These are phyloP conservation scores for Nebria salina DNA, from an alignment of 2,888 invertebrate genomes.

Conservation along the genomic window DNA sequence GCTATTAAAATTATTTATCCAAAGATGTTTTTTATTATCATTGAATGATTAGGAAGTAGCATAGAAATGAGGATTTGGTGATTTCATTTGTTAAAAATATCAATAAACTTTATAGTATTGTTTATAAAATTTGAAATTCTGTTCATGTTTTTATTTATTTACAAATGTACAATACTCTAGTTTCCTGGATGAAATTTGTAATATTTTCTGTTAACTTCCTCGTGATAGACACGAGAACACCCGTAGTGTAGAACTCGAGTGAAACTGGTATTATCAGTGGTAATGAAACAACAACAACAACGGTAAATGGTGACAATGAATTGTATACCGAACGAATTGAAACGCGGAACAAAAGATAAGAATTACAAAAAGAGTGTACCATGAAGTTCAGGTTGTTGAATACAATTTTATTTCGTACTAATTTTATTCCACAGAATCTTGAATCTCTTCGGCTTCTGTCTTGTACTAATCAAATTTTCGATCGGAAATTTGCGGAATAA, in stretches of 20 bases:
- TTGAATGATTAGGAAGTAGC: too few species aligned
- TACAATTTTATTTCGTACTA: constrained; percentile 9
- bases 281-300: constrained; percentile 15
- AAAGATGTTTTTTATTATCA: too few species aligned
- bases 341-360: constrained; percentile 20
- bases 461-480: neutral
- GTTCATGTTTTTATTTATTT: too few species aligned
- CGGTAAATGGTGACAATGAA: constrained; percentile 30
- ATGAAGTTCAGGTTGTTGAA: constrained; percentile 15
- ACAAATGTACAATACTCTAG: neutral
- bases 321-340: constrained; percentile 1
- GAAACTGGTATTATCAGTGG: constrained; percentile 8
- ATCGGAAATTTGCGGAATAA: too few species aligned
- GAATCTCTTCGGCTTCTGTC: neutral
- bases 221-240: constrained; percentile 3
- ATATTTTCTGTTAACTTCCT: neutral
- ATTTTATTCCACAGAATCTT: constrained; percentile 2
- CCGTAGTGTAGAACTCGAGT: constrained; percentile 2
- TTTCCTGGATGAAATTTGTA: neutral
- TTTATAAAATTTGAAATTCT: too few species aligned
- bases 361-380: neutral
- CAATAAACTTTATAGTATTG: too few species aligned
- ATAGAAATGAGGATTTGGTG: too few species aligned
- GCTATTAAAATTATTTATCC: too few species aligned
- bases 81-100: too few species aligned